Conservation (phyloP, 2,888 invertebrate species). For the Trissolcus brochymenae region DNA sequence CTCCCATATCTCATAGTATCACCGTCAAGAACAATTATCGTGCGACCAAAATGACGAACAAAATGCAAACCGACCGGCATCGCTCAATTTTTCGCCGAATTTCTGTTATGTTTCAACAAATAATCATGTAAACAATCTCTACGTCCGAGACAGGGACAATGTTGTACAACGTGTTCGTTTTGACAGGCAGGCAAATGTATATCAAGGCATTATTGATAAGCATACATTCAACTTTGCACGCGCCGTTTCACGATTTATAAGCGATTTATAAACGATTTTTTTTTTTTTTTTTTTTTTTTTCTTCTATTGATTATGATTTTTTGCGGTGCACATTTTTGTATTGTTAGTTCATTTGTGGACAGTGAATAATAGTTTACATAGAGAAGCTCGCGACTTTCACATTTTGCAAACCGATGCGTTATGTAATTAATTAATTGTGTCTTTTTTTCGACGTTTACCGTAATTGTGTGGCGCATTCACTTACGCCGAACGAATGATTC, state of each 20-base stretch:
- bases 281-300: not conserved
- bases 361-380: constrained; percentile 41
- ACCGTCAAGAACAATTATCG: constrained; percentile 24
- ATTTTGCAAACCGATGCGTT: constrained; percentile 33
- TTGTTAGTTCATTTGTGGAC: constrained; percentile 20
- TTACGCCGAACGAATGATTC: constrained; percentile 2
- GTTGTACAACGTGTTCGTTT: constrained; percentile 19
- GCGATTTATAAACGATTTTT: constrained; percentile 18
- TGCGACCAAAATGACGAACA: constrained; percentile 21
- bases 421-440: constrained; percentile 38
- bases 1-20: constrained; percentile 8
- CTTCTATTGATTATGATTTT: no score
- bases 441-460: constrained; percentile 9
- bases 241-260: constrained; percentile 6
- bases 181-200: constrained; percentile 21
- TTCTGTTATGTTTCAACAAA: constrained; percentile 18
- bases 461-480: constrained; percentile 15
- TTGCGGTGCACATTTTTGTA: constrained; percentile 10
- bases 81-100: constrained; percentile 9
- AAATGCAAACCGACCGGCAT: constrained; percentile 14
- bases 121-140: constrained; percentile 36
- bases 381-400: constrained; percentile 34
- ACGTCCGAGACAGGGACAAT: not conserved
- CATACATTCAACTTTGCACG: not conserved
- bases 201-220: constrained; percentile 25